Conservation (phyloP, 2,113 vertebrate species). For the Chauna torquata region DNA sequence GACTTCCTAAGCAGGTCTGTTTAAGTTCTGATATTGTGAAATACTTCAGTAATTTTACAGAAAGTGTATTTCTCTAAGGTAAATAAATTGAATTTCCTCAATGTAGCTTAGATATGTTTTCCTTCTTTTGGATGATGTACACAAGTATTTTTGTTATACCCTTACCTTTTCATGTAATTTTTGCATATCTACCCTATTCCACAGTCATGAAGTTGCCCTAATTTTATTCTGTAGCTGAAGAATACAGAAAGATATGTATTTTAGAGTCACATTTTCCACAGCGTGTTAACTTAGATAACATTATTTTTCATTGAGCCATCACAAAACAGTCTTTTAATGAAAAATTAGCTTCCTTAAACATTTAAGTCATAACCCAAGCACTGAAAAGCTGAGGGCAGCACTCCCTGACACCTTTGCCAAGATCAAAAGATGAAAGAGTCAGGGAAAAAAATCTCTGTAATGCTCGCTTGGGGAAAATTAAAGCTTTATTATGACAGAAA, state of each 20-base stretch:
- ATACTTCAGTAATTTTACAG: not conserved
- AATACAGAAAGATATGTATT: not conserved
- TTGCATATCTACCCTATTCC: not conserved
- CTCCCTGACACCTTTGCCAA: not conserved
- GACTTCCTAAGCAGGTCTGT: not conserved
- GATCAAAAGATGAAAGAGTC: constrained; percentile 3
- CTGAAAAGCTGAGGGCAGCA: not conserved
- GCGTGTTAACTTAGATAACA: not conserved
- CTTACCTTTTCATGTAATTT: not conserved
- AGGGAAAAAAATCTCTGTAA: not conserved
- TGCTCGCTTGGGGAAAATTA: constrained; percentile 15
- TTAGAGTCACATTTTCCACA: not conserved
- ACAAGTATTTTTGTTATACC: not conserved
- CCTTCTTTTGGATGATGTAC: not conserved
- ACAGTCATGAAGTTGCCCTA: not conserved
- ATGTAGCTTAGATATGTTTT: not conserved
- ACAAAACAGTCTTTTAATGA: not conserved
- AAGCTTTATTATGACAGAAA: not conserved
- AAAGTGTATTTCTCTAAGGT: not conserved
- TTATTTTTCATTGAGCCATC: not conserved
- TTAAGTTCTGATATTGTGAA: not conserved
- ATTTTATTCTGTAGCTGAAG: not conserved
- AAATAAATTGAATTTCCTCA: not conserved
- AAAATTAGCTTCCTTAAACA: not conserved
- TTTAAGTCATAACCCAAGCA: not conserved